A percentile compares a stretch with the other conserved stretches of the same genome.
Evolutionary conservation across 2,113 vertebrate genomes (phyloP).

Genomic region (Xerus inauris): DNA sequence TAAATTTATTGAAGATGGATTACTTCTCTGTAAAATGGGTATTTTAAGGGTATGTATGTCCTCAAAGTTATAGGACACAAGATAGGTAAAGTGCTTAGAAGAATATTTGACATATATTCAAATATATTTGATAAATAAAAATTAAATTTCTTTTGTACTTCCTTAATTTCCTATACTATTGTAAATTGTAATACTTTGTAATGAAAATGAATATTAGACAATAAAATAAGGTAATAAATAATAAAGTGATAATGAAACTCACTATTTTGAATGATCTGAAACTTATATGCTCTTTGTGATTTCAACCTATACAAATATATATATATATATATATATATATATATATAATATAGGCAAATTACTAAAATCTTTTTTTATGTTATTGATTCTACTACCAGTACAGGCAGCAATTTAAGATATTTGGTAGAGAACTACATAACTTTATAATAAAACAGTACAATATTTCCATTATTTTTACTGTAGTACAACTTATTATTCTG

Average conservation of each 20-base stretch:
- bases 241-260: not conserved
- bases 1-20: not conserved
- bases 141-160: not conserved
- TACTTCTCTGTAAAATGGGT: not conserved
- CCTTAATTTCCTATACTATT: not conserved
- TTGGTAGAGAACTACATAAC: not conserved
- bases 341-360: not conserved
- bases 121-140: not conserved
- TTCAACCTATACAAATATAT: not conserved
- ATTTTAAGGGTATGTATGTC: not conserved
- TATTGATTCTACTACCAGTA: not conserved
- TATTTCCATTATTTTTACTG: conserved; percentile 16
- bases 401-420: not conserved
- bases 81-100: not conserved
- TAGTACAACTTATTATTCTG: conserved; percentile 22
- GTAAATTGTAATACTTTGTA: not conserved
- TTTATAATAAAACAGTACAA: conserved; percentile 44
- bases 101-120: not conserved
- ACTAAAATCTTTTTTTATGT: not conserved
- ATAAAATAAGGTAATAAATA: not conserved
- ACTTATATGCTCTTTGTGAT: not conserved
- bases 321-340: not conserved
- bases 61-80: not conserved
- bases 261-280: not conserved
- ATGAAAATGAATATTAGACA: not conserved